Evolutionary conservation across 2,797 vertebrate species (phyloP).

Genomic region (Rallus crepitans): DNA sequence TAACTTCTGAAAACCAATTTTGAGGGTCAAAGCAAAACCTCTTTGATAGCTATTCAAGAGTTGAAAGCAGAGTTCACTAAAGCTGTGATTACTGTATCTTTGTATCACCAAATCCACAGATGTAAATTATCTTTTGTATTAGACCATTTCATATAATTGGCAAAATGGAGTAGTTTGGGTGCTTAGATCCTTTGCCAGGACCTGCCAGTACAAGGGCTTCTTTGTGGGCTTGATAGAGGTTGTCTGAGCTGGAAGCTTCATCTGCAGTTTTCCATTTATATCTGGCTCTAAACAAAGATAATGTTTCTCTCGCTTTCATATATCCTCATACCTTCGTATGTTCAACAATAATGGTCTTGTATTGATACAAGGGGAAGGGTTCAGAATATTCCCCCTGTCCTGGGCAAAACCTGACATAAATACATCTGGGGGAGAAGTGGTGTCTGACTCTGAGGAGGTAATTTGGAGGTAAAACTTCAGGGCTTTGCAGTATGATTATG

Average conservation of each 20-base stretch:
- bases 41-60: not conserved
- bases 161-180: not conserved
- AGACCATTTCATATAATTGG: not conserved
- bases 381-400: not conserved
- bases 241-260: slow-evolving; percentile 20
- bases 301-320: not conserved
- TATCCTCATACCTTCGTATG: not conserved
- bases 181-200: slow-evolving; percentile 22
- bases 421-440: not conserved
- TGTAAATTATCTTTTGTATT: not conserved
- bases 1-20: not conserved
- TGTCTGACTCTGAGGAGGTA: not conserved
- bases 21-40: not conserved
- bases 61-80: not conserved
- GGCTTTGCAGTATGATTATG: slow-evolving; percentile 9
- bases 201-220: slow-evolving; percentile 15
- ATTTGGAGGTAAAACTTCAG: not conserved
- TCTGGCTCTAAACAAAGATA: not conserved
- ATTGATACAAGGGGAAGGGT: not conserved
- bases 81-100: not conserved
- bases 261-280: slow-evolving; percentile 11
- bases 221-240: slow-evolving; percentile 8
- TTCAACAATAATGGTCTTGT: not conserved
- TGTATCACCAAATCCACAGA: not conserved
- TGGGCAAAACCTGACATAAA: not conserved